Conservation (phyloP, 2,888 invertebrate genomes). For the Coleophora flavipennella region DNA sequence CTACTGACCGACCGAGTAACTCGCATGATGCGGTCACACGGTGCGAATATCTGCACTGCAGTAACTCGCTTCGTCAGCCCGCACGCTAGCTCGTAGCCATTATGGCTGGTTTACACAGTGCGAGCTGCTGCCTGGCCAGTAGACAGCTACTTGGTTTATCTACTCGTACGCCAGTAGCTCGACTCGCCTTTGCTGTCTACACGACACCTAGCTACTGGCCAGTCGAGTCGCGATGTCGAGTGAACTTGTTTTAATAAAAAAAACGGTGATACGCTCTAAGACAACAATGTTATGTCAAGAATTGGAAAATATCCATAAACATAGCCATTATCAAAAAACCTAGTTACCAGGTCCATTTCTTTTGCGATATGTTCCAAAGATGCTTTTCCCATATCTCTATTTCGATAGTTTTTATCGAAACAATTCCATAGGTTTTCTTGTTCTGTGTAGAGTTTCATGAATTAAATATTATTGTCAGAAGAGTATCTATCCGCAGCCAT, state of each 20-base stretch:
- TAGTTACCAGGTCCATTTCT: constrained; percentile 5
- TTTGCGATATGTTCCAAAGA: constrained; percentile 8
- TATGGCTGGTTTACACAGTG: too few species aligned
- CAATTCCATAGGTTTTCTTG: constrained; percentile 17
- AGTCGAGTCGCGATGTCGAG: too few species aligned
- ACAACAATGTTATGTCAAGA: constrained; percentile 12
- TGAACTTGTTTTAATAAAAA: constrained; percentile 12
- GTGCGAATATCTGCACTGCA: too few species aligned
- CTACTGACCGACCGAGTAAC: too few species aligned
- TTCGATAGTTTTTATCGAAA: constrained; percentile 16
- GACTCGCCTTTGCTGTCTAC: too few species aligned
- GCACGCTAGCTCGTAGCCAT: too few species aligned
- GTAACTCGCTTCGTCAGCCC: too few species aligned
- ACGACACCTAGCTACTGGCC: too few species aligned
- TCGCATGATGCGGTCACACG: too few species aligned
- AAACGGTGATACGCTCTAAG: constrained; percentile 11
- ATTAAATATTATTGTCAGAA: constrained; percentile 16
- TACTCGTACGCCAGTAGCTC: too few species aligned
- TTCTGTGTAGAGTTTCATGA: constrained; percentile 15
- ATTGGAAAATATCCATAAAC: constrained; percentile 13
- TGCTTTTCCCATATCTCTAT: constrained; percentile 15
- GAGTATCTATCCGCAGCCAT: constrained; percentile 15
- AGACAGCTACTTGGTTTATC: too few species aligned
- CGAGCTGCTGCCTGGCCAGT: too few species aligned
- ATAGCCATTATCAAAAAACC: constrained; percentile 11